These are phyloP conservation scores for Brenthis ino DNA, from an alignment of 2,888 invertebrate species.

Conservation along the genomic window DNA sequence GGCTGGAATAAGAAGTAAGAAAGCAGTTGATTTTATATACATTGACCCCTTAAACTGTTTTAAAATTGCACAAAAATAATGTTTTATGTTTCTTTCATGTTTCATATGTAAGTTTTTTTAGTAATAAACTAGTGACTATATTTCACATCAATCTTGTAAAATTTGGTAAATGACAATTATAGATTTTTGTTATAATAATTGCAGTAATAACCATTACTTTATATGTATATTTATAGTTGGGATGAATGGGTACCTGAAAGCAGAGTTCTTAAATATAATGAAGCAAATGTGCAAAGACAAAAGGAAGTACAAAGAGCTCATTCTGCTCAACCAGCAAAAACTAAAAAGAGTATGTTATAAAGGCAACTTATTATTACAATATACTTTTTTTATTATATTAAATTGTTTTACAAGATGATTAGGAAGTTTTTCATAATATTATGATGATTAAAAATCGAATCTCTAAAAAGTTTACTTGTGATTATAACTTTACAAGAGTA, in stretches of 20 bases:
- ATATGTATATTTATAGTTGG: slow-evolving; percentile 84
- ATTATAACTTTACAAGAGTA: too few species aligned
- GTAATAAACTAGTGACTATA: too few species aligned
- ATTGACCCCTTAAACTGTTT: background rate
- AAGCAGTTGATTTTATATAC: background rate
- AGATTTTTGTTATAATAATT: too few species aligned
- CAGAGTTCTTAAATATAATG: slow-evolving; percentile 94
- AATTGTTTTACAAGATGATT: too few species aligned
- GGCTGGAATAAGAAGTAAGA: slow-evolving; percentile 99
- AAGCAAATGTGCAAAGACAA: slow-evolving; percentile 92
- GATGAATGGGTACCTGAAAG: slow-evolving; percentile 96
- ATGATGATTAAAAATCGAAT: too few species aligned
- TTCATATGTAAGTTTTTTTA: too few species aligned
- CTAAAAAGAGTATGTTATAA: slow-evolving; percentile 81
- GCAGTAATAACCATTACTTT: background rate
- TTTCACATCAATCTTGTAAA: too few species aligned
- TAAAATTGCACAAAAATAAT: background rate
- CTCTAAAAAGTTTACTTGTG: too few species aligned
- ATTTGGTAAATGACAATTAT: too few species aligned
- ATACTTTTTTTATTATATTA: background rate
- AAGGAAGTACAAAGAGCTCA: slow-evolving; percentile 93
- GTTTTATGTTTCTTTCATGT: too few species aligned
- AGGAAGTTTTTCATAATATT: too few species aligned
- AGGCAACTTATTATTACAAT: background rate
- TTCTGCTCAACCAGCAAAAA: slow-evolving; percentile 86